These are phyloP conservation scores for Tragelaphus imberbis DNA, from an alignment of 2,113 vertebrate species.

Conservation along the genomic window DNA sequence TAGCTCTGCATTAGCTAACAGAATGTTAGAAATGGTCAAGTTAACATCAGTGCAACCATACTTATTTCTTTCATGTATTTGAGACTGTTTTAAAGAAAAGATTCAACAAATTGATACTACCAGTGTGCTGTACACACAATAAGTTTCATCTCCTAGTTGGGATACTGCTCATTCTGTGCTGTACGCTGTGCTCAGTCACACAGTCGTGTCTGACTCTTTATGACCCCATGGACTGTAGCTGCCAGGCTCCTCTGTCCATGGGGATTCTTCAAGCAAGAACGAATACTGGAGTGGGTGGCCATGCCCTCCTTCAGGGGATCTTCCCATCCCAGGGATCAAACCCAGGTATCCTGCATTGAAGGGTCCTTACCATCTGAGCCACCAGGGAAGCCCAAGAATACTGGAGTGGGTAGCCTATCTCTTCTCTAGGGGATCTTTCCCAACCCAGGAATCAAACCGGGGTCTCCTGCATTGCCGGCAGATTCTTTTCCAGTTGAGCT, in stretches of 20 bases:
- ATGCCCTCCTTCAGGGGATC: not conserved
- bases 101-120: not conserved
- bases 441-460: not conserved
- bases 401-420: not conserved
- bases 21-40: not conserved
- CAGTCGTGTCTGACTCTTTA: not conserved
- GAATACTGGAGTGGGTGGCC: not conserved
- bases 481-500: not conserved
- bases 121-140: not conserved
- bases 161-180: not conserved
- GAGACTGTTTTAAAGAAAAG: slow-evolving; percentile 24
- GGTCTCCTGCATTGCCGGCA: fast-evolving
- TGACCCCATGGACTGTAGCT: not conserved
- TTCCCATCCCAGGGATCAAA: not conserved
- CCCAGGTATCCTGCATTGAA: not conserved
- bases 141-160: not conserved
- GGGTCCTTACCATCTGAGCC: not conserved
- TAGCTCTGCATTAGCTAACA: not conserved
- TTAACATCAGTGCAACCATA: not conserved
- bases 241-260: not conserved
- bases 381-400: not conserved
- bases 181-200: not conserved
- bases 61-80: not conserved
- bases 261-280: not conserved
- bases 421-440: not conserved